Base-by-base conservation (phyloP, 2,888 invertebrate genomes). In the Archips crataeganus region DNA sequence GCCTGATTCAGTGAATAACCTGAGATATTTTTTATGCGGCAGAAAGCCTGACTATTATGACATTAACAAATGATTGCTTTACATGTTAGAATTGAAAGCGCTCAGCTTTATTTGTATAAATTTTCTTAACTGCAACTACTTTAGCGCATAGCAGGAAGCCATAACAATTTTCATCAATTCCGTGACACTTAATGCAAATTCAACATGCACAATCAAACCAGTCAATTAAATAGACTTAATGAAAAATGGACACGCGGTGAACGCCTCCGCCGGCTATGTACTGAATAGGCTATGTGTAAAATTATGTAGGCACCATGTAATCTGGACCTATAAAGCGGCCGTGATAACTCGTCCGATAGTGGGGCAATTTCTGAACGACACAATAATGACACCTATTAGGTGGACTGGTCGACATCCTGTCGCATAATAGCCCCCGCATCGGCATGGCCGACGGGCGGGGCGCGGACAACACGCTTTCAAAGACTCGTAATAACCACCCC, bases 301-400 rank as follows among this genome's bases (percentile, higher is more conserved):
- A 75, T 74, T 75, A 75, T 74, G 77, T 77, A 79, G 78, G 82
- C 82, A 88, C 87, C 90, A 87, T 93, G 90, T 93, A 94, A 94
- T 94, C 93, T 92, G 86, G 82, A 86, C 90, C 92, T 93, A 93
- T 93, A 93, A 93, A 93, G 81, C 82, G 79, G 75, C 81, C 87
- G 84, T 91, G 94, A 93, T 94, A 92, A 88, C 89, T 91, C 90
- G 82, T 89, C 89, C 91, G 94, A 94, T 94, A 94, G 92, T 90
- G 83, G 87, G 90, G 92, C 93, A 94, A 94, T 94, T 94, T 93
- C 93, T 90, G 91, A 87, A 89, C 92, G 92, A 90, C 92, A 89
- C 87, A 84, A 85, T 94, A 94, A 94, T 94, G 94, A 94, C 93
- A 94, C 88, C 92, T 92, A 94, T 94, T 94, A 94, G 84, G 82